phyloP scores from a whole-genome alignment of 1,140 invertebrate species.

The Scylla paramamosain region DNA sequence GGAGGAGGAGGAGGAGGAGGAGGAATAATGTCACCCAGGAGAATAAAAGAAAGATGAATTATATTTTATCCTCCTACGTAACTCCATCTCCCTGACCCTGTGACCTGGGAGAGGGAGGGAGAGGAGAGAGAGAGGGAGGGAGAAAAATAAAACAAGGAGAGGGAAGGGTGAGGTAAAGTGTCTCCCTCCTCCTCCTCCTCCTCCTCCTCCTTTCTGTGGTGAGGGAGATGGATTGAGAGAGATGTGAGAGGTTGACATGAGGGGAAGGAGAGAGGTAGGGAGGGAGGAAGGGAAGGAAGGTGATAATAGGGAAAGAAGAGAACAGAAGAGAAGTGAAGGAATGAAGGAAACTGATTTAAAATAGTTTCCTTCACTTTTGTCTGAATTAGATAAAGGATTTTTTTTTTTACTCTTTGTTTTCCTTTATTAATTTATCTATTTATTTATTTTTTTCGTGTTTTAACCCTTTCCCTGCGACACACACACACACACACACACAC shows the following conservation, averaged over 20 bases:
- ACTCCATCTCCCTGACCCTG: not conserved
- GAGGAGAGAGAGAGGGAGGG: not conserved
- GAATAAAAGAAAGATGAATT: constrained; percentile 51
- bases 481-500: too few species aligned
- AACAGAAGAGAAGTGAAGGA: not conserved
- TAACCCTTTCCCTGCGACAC: too few species aligned
- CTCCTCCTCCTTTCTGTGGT: not conserved
- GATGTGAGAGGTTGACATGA: not conserved
- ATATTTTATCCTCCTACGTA: constrained; percentile 29
- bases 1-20: not conserved
- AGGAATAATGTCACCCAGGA: not conserved
- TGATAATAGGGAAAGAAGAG: not conserved
- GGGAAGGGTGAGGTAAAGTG: not conserved
- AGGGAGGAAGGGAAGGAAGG: not conserved
- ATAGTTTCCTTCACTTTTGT: too few species aligned
- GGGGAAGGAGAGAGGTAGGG: not conserved
- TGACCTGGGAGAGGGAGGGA: not conserved
- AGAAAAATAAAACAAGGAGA: not conserved
- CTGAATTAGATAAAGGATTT: too few species aligned
- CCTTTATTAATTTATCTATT: too few species aligned
- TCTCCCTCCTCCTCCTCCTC: constrained; percentile 5
- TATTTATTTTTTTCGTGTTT: too few species aligned
- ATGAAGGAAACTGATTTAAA: not conserved
- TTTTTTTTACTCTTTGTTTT: too few species aligned
- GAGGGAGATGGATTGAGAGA: not conserved